phyloP scores from a whole-genome alignment of 2,113 vertebrate species.

The Burhinus bistriatus region DNA sequence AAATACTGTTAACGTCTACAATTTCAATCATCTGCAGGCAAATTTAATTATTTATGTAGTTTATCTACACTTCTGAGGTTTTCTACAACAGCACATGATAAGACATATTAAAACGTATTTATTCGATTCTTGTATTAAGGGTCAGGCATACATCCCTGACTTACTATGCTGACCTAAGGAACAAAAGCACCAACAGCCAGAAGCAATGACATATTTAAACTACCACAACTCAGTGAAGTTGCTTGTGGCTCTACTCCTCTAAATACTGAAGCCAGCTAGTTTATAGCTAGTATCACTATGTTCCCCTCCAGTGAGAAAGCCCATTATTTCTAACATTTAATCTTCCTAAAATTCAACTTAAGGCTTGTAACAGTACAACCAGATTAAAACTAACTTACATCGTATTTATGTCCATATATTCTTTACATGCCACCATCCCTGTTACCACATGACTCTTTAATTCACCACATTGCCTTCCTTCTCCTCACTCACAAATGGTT shows the following conservation, averaged over 20 bases:
- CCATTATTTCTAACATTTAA: neutral
- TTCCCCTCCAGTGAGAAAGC: neutral
- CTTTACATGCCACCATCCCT: neutral
- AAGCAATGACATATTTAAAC: neutral
- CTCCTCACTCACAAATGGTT: neutral
- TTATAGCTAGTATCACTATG: neutral
- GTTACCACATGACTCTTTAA: neutral
- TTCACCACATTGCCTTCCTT: neutral
- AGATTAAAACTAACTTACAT: neutral
- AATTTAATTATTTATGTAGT: neutral
- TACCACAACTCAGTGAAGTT: rapidly evolving
- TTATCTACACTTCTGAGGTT: neutral
- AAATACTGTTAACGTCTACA: neutral
- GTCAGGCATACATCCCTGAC: neutral
- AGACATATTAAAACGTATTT: neutral
- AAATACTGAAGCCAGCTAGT: neutral
- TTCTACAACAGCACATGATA: neutral
- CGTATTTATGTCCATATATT: neutral
- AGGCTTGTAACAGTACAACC: neutral
- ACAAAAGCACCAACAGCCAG: neutral
- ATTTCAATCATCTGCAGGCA: neutral
- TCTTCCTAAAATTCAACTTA: neutral
- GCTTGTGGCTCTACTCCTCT: neutral
- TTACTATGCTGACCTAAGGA: neutral
- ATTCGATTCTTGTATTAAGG: neutral